A percentile compares a stretch with the other conserved stretches of the same genome.
These are phyloP conservation scores for Pseudomugil gertrudae DNA, from an alignment of 2,797 vertebrate genomes.

Conservation along the genomic window DNA sequence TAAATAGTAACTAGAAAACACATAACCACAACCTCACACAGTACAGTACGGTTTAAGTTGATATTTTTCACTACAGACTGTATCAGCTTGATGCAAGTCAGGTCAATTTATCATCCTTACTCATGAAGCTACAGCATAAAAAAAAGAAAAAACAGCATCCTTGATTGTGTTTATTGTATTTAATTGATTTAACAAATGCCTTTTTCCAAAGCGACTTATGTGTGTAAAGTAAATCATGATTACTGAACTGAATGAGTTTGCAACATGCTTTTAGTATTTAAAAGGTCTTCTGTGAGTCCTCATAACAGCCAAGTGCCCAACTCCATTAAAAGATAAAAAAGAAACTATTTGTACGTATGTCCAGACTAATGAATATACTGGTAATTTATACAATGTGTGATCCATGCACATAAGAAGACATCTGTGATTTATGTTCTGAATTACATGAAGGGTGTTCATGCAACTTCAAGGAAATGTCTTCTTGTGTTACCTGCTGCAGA, in stretches of 20 bases:
- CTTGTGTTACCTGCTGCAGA: not conserved
- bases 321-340: not conserved
- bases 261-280: not conserved
- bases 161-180: not conserved
- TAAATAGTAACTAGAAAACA: not conserved
- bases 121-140: not conserved
- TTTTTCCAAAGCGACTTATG: not conserved
- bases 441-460: not conserved
- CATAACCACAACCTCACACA: too few relatives aligned
- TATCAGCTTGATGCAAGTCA: not conserved
- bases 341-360: not conserved
- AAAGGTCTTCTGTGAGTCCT: not conserved
- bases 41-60: not conserved
- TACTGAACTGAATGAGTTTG: not conserved
- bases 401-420: not conserved
- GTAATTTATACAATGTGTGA: not conserved
- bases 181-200: not conserved
- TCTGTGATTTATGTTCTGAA: too few relatives aligned
- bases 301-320: not conserved
- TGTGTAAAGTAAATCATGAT: not conserved
- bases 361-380: not conserved
- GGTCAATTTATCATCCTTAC: not conserved
- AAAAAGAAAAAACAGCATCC: not conserved
- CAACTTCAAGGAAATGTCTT: too few relatives aligned
- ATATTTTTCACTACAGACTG: not conserved